These are phyloP conservation scores for Sylvia borin DNA, from an alignment of 2,797 vertebrate species.

Conservation along the genomic window DNA sequence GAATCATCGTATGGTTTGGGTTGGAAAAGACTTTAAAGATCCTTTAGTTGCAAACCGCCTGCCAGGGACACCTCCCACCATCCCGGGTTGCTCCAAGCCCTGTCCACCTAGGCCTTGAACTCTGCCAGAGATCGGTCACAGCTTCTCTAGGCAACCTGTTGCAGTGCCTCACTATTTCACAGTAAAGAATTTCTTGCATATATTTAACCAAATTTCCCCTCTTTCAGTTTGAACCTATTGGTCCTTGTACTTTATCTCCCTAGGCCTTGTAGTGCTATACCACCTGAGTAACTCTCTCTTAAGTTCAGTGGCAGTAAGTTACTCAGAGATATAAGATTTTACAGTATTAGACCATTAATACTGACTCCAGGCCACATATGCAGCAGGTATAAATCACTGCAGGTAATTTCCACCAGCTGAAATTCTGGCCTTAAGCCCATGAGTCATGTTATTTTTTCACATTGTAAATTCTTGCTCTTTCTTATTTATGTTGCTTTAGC, in stretches of 20 bases:
- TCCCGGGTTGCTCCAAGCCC: background rate
- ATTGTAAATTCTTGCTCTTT: constrained; percentile 66
- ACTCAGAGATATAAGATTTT: constrained; percentile 9
- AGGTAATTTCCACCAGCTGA: constrained; percentile 68
- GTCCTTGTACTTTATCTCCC: background rate
- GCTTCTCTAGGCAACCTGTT: background rate
- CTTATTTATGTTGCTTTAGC: constrained; percentile 52
- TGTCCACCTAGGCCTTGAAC: background rate
- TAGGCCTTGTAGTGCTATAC: background rate
- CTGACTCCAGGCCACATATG: constrained; percentile 37
- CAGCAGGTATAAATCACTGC: constrained; percentile 61
- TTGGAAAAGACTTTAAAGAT: background rate
- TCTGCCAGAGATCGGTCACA: background rate
- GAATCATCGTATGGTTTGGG: background rate
- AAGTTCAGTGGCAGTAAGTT: constrained; percentile 6
- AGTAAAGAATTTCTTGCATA: background rate
- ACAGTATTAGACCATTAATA: background rate
- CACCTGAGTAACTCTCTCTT: background rate
- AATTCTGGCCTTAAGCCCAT: constrained; percentile 38
- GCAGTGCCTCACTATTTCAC: background rate
- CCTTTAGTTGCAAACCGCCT: background rate
- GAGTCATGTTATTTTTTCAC: constrained; percentile 62
- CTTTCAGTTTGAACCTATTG: background rate
- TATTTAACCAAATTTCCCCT: background rate
- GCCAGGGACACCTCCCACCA: background rate